Conservation (phyloP, 2,113 vertebrate species). For the Notothenia coriiceps region DNA sequence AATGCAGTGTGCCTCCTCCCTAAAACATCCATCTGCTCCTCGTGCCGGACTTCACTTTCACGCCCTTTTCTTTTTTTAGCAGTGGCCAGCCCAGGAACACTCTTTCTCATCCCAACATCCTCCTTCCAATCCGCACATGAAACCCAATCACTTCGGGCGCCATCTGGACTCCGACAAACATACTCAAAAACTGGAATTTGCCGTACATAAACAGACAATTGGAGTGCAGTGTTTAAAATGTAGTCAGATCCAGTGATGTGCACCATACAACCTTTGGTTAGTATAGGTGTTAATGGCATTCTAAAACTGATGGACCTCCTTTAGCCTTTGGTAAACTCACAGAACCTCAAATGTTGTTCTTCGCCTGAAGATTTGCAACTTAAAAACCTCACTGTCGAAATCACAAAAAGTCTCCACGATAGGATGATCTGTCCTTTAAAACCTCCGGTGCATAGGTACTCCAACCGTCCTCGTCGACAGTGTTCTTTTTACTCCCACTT, state of each 20-base stretch:
- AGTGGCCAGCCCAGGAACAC: conserved; percentile 53
- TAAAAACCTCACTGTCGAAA: conserved; percentile 57
- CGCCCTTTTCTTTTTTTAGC: conserved; percentile 23
- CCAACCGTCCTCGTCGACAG: conserved; percentile 47
- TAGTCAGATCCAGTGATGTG: conserved; percentile 56
- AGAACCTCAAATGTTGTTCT: conserved; percentile 45
- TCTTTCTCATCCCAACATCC: conserved; percentile 38
- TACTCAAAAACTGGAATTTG: conserved; percentile 51
- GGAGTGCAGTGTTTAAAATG: conserved; percentile 60
- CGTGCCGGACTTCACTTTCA: conserved; percentile 51
- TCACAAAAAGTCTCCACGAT: conserved; percentile 63
- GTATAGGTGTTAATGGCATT: conserved; percentile 68
- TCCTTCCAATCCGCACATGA: conserved; percentile 7
- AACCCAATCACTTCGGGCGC: conserved; percentile 33
- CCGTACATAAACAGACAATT: conserved; percentile 48
- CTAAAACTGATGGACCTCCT: conserved; percentile 64
- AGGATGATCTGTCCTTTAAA: conserved; percentile 67
- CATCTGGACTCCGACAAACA: conserved; percentile 22
- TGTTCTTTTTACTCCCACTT: conserved; percentile 46
- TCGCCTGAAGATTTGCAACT: conserved; percentile 57
- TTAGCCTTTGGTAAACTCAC: conserved; percentile 74
- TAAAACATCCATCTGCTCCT: conserved; percentile 55
- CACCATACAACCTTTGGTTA: conserved; percentile 78
- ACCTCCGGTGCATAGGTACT: conserved; percentile 67
- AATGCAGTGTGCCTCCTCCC: conserved; percentile 79